Conservation (phyloP, 2,797 vertebrate genomes). For the Poecilia wingei region DNA sequence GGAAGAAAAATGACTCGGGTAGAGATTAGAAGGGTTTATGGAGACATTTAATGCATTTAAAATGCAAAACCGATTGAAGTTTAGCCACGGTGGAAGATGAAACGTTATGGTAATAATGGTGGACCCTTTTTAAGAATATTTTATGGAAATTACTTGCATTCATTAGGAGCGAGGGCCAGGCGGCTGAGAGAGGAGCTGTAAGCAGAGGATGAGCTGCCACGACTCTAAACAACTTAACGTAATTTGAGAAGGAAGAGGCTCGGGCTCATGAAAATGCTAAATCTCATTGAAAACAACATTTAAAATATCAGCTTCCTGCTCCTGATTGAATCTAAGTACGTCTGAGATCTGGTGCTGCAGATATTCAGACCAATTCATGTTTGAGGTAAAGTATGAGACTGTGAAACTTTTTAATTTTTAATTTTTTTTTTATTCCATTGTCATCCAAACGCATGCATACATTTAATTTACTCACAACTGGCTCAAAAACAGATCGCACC, state of each 20-base stretch:
- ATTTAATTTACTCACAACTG: not conserved
- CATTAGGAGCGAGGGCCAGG: slow-evolving; percentile 77
- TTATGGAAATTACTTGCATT: slow-evolving; percentile 85
- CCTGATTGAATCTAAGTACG: slow-evolving; percentile 55
- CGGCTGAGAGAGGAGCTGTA: slow-evolving; percentile 70
- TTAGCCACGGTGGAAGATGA: slow-evolving; percentile 77
- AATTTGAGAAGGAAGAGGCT: slow-evolving; percentile 79
- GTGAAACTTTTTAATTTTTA: not conserved
- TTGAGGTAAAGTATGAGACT: not conserved
- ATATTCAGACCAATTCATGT: slow-evolving; percentile 27
- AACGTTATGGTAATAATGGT: slow-evolving; percentile 81
- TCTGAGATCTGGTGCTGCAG: slow-evolving; percentile 26
- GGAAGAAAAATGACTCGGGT: slow-evolving; percentile 70
- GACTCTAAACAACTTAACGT: slow-evolving; percentile 83
- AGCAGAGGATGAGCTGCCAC: slow-evolving; percentile 76
- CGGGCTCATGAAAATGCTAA: slow-evolving; percentile 82
- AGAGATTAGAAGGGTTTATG: slow-evolving; percentile 75
- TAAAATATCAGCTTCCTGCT: slow-evolving; percentile 61
- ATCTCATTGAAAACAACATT: slow-evolving; percentile 84
- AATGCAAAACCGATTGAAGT: slow-evolving; percentile 80
- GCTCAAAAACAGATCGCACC: slow-evolving; percentile 28
- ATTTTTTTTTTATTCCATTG: not conserved
- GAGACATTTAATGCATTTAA: slow-evolving; percentile 80
- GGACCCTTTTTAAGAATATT: slow-evolving; percentile 85
- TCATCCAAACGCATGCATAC: slow-evolving; percentile 25